Evolutionary conservation across 2,113 vertebrate species (phyloP).

Genomic region (Ctenodactylus gundi): DNA sequence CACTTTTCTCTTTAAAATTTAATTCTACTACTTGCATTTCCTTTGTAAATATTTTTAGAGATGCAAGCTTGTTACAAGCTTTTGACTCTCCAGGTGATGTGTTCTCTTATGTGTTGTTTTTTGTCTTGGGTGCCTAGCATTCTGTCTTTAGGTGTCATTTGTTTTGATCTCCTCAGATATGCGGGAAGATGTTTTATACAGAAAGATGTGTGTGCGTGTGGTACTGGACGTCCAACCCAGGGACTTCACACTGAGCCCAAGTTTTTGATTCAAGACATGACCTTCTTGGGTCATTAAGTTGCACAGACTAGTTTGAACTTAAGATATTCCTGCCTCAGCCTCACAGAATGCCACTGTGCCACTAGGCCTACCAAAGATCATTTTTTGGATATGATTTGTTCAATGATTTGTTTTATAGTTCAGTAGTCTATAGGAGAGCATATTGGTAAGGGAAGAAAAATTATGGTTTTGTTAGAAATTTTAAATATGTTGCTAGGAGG

Average conservation of each 20-base stretch:
- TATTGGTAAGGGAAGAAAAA: constrained; percentile 22
- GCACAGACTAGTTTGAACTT: too few species aligned
- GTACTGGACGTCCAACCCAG: too few species aligned
- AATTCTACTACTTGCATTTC: not conserved
- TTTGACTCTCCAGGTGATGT: not conserved
- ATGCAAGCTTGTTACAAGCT: not conserved
- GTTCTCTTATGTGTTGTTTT: not conserved
- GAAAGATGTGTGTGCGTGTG: too few species aligned
- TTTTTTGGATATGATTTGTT: constrained; percentile 38
- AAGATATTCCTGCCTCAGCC: too few species aligned
- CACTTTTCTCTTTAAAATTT: constrained; percentile 37
- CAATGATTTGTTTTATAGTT: constrained; percentile 29
- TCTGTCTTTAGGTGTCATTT: constrained; percentile 35
- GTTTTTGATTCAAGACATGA: too few species aligned
- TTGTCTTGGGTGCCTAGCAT: not conserved
- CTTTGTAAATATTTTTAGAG: not conserved
- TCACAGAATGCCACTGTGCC: too few species aligned
- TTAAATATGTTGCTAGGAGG: not conserved
- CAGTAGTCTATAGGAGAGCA: not conserved
- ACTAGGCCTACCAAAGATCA: too few species aligned
- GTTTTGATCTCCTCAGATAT: constrained; percentile 38
- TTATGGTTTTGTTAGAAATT: constrained; percentile 37
- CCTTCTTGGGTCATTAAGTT: too few species aligned
- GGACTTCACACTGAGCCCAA: too few species aligned
- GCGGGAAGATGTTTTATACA: constrained; percentile 22